Evolutionary conservation across 1,140 invertebrate species (phyloP).

Genomic region (Sycophila sp.): DNA sequence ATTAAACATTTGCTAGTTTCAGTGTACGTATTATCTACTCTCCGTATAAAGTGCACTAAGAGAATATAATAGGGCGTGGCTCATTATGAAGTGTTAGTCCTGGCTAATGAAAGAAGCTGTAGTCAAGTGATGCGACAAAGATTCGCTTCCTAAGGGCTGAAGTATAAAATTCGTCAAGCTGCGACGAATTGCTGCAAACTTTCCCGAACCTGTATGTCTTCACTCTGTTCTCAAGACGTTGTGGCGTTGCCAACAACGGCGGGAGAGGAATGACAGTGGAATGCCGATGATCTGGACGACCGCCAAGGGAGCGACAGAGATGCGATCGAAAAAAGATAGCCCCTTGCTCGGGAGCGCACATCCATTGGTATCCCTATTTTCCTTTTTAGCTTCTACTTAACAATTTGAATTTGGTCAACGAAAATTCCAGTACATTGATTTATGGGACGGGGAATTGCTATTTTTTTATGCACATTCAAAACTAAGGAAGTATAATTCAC

Average conservation of each 20-base stretch:
- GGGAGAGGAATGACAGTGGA: neutral
- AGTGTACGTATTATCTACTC: too few species aligned
- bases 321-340: constrained; percentile 19
- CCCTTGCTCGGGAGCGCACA: too few species aligned
- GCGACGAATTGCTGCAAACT: neutral
- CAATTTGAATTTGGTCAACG: too few species aligned
- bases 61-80: neutral
- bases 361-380: too few species aligned
- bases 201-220: constrained; percentile 16
- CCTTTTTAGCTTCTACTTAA: too few species aligned
- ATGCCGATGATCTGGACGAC: constrained; percentile 10
- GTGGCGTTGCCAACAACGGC: neutral
- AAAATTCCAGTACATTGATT: too few species aligned
- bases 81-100: too few species aligned
- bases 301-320: constrained; percentile 5
- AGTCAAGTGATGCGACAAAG: neutral
- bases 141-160: neutral
- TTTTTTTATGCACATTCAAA: too few species aligned
- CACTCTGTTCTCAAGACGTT: neutral
- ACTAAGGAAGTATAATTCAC: too few species aligned
- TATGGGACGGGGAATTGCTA: too few species aligned
- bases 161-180: too few species aligned
- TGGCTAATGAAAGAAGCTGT: neutral
- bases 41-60: neutral
- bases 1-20: too few species aligned